phyloP scores from a whole-genome alignment of 1,140 invertebrate species.

The Penaeus chinensis region DNA sequence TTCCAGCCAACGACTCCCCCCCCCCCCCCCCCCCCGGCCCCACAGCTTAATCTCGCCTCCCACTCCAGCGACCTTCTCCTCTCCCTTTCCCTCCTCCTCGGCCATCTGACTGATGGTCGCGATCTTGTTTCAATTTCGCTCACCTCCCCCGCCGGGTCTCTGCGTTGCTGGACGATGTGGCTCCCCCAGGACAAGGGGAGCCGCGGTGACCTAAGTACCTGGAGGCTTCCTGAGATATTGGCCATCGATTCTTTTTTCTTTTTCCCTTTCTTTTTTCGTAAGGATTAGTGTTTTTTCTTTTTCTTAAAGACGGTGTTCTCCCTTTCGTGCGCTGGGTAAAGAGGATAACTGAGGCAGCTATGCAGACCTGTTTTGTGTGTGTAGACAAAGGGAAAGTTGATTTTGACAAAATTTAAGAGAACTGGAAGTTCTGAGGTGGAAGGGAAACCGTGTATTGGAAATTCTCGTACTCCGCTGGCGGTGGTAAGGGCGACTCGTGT shows the following conservation, averaged over 20 bases:
- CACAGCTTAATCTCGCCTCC: not conserved
- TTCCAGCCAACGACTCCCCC: slow-evolving; percentile 14
- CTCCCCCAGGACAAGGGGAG: slow-evolving; percentile 17
- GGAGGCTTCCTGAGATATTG: slow-evolving; percentile 2
- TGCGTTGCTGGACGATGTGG: slow-evolving; percentile 9
- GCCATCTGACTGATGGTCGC: slow-evolving; percentile 57
- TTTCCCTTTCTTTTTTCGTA: not conserved
- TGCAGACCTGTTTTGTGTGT: too few species aligned
- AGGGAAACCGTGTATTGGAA: slow-evolving; percentile 29
- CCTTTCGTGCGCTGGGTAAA: not conserved
- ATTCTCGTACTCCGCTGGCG: slow-evolving; percentile 36
- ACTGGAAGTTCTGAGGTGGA: slow-evolving; percentile 2
- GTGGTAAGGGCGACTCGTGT: slow-evolving; percentile 51
- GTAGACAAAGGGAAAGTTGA: too few species aligned
- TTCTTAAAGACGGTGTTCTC: not conserved
- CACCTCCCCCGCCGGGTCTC: slow-evolving; percentile 25
- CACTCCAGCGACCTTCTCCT: not conserved
- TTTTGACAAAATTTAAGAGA: slow-evolving; percentile 9
- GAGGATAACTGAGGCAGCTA: too few species aligned
- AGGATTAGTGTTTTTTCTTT: not conserved
- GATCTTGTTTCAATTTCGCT: slow-evolving; percentile 60
- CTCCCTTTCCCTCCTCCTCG: slow-evolving; percentile 1
- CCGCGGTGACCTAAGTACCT: slow-evolving; percentile 30
- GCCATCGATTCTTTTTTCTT: not conserved
- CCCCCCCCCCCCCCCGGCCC: not conserved